Percentiles rank a stretch among this genome's conserved stretches.
Conservation (phyloP, 2,888 invertebrate genomes). For the Iphiclides podalirius region DNA sequence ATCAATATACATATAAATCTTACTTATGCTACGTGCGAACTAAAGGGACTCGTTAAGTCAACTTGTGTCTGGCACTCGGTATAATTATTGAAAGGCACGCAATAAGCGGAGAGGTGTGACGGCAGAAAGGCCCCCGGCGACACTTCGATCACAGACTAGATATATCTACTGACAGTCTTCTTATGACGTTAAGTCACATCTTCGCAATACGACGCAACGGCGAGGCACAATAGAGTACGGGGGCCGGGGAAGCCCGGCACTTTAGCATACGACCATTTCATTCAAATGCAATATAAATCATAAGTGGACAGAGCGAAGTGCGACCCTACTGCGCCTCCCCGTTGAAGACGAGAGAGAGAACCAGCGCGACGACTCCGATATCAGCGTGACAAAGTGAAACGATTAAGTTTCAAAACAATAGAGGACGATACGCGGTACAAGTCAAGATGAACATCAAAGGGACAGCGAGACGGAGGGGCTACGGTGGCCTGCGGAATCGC, state of each 20-base stretch:
- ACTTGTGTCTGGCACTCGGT: constrained; percentile 58
- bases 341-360: constrained; percentile 24
- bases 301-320: constrained; percentile 20
- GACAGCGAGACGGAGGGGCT: not conserved
- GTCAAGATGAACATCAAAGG: too few species aligned
- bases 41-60: constrained; percentile 46
- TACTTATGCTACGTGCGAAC: constrained; percentile 14
- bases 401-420: not conserved
- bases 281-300: constrained; percentile 6
- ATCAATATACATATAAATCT: not conserved
- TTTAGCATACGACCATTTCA: constrained; percentile 1
- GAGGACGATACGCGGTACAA: not conserved
- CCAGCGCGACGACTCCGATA: constrained; percentile 19
- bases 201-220: constrained; percentile 47
- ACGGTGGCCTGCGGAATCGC: not conserved
- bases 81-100: constrained; percentile 76
- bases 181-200: constrained; percentile 63
- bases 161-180: constrained; percentile 76
- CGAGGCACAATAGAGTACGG: constrained; percentile 42
- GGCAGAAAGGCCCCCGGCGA: constrained; percentile 75
- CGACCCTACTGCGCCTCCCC: constrained; percentile 22
- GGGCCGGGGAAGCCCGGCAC: constrained; percentile 12
- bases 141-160: constrained; percentile 79
- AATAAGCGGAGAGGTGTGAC: constrained; percentile 77
- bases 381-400: not conserved